Base-by-base conservation (phyloP, 2,888 invertebrate genomes). In the Lasioglossum villosulum region DNA sequence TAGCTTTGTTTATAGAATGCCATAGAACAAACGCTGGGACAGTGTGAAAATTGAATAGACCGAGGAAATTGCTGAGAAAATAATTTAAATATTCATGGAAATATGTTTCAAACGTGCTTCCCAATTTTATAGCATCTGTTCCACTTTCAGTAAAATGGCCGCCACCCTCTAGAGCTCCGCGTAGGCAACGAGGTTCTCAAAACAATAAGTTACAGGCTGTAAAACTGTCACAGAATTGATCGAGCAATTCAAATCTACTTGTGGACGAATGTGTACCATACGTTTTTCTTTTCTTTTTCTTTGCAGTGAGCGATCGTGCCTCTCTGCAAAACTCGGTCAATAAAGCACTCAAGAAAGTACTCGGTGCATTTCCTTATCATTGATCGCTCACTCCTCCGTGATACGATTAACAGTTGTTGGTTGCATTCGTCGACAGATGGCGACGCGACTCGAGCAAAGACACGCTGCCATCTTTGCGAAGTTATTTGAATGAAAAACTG, bases 381-480 rank as follows among this genome's bases (percentile, higher is more conserved):
- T 74, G 34, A 30, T 56, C 45, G 80, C 48, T 85, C 71, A 30
- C 4, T 4, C 56, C 27, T 34, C 37, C 66, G 27, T 4, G n/a
- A 16, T 6, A 14, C 39, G 14, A 52, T 19, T 45, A 8, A 2
- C 39, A 16, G 16, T 39, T 71, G 23, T 52, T 63, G 75, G n/a
- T 66, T 16, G 12, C n/a, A 23, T 1, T 70, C 37, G 70, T 72
- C 70, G 63, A 19, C 37, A 86, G 86, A 75, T 86, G 86, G 86
- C 86, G 80, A 27, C 10, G 37, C 59, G 63, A 66, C 48, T 8
- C 45, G n/a, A 16, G 37, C 8, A 48, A n/a, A 8, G 27, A 52
- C 56, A 27, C 45, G 52, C 48, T 34, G 86, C 86, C 86, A 79
- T 86, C 79, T 82, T 77, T 34, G n/a, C 27, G 82, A 23, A 82